A percentile compares a stretch with the other conserved stretches of the same genome.
phyloP scores from a whole-genome alignment of 2,113 vertebrate genomes.

The Phalacrocorax carbo region DNA sequence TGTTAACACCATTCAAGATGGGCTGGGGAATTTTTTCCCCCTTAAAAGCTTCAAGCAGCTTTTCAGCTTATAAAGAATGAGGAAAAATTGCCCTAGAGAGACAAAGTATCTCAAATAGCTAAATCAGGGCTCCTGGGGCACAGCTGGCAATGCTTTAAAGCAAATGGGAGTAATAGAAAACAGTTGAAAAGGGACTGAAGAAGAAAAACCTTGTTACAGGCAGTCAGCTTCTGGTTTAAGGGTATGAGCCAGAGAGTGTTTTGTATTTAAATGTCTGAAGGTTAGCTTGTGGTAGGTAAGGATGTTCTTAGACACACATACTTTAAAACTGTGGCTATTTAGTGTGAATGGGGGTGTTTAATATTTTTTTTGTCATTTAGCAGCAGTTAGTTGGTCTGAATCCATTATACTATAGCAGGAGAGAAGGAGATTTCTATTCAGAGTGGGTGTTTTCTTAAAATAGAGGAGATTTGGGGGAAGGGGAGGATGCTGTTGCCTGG shows the following conservation, averaged over 20 bases:
- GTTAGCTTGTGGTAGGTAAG: fast-evolving
- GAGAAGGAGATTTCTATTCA: neutral
- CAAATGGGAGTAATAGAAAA: neutral
- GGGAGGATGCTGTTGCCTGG: neutral
- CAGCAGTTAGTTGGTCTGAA: neutral
- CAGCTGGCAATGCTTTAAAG: neutral
- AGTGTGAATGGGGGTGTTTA: neutral
- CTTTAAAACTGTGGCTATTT: neutral
- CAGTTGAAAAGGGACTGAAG: neutral
- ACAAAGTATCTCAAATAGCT: neutral
- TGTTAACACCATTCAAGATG: neutral
- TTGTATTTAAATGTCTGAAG: neutral
- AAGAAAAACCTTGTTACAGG: fast-evolving
- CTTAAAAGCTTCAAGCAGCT: neutral
- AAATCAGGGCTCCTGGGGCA: neutral
- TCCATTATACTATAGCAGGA: neutral
- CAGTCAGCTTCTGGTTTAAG: neutral
- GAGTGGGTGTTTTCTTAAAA: neutral
- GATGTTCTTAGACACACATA: fast-evolving
- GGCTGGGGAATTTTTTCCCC: fast-evolving
- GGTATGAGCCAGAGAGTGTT: neutral
- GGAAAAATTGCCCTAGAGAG: neutral
- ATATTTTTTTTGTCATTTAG: neutral
- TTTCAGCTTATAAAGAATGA: neutral
- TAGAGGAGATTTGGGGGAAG: neutral